Evolutionary conservation across 2,113 vertebrate genomes (phyloP), one percentile per base, ranked within the genome.

Genomic region (Halichoerus grypus): DNA sequence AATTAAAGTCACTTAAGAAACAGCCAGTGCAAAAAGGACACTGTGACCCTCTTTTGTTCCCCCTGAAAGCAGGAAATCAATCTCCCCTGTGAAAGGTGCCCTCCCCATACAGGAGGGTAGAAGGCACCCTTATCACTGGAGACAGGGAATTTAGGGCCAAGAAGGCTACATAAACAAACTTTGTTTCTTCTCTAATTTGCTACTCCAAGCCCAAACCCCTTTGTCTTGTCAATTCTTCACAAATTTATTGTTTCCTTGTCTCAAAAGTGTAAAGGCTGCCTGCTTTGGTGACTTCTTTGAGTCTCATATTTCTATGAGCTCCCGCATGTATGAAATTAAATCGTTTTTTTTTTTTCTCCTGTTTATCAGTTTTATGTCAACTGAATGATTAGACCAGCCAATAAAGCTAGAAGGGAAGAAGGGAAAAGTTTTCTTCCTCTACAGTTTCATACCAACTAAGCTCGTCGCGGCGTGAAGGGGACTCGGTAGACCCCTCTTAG

Each of bases 401-500:
- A 53, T 33, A 21, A 79, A 79, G 31, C 16, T 18, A 16, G 28
- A 79, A 51, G 46, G 28, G 46, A 21, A 21, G 31, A 79, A 79
- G 49, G 76, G 49, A 79, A 79, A 33, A 79, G 16, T 21, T 79
- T 79, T n/a, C 76, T 49, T n/a, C 49, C 10, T 49, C 18, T 79
- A 28, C 46, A 77, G 42, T 90, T 95, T 92, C 65, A 55, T 53
- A 71, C 26, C 93, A 72, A 81, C 36, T 61, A 71, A 88, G 84
- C 33, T 19, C 26, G 83, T 89, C 72, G 19, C 13, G 67, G 31
- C 16, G 11, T 21, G 33, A 94, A 77, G 39, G 3, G 10, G 12
- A 24, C 79, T 83, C 69, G 63, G 49, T 26, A 61, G 55, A 14
- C 55, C 76, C 81, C 28, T 69, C 31, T 80, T 49, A 57, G 15